Conservation (phyloP, 2,113 vertebrate species). For the Condylura cristata region DNA sequence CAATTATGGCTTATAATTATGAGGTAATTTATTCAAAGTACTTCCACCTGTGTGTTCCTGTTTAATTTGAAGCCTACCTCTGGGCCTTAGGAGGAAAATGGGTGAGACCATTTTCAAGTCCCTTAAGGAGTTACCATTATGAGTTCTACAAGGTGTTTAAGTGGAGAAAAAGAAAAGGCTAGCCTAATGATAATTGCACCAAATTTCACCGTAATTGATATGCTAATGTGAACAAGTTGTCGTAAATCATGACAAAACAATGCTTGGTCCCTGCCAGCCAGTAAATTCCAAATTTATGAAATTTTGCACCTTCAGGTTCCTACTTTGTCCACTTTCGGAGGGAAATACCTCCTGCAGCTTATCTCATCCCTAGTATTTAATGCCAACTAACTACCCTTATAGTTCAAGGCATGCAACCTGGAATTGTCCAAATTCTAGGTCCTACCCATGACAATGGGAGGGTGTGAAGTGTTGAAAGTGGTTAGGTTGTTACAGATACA, state of each 20-base stretch:
- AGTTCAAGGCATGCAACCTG: not conserved
- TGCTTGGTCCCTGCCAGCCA: not conserved
- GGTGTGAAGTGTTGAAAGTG: not conserved
- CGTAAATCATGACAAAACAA: not conserved
- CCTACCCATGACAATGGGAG: not conserved
- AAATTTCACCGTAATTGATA: not conserved
- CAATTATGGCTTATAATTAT: conserved; percentile 33
- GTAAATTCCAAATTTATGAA: not conserved
- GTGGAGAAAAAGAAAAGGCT: not conserved
- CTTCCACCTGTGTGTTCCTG: not conserved
- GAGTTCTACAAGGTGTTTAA: not conserved
- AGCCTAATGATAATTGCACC: not conserved
- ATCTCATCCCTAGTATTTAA: not conserved
- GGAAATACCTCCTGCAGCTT: not conserved
- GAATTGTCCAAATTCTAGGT: not conserved
- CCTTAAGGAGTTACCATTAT: not conserved
- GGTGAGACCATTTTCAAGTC: not conserved
- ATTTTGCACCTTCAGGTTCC: not conserved
- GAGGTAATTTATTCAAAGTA: not conserved
- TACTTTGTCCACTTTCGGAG: not conserved
- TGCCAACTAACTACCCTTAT: not conserved
- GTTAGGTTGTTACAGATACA: too few species aligned
- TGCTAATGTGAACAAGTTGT: not conserved
- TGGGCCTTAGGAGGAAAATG: not conserved
- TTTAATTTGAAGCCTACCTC: conserved; percentile 37